Base-by-base conservation (phyloP, 2,888 invertebrate genomes). In the Atethmia centrago region DNA sequence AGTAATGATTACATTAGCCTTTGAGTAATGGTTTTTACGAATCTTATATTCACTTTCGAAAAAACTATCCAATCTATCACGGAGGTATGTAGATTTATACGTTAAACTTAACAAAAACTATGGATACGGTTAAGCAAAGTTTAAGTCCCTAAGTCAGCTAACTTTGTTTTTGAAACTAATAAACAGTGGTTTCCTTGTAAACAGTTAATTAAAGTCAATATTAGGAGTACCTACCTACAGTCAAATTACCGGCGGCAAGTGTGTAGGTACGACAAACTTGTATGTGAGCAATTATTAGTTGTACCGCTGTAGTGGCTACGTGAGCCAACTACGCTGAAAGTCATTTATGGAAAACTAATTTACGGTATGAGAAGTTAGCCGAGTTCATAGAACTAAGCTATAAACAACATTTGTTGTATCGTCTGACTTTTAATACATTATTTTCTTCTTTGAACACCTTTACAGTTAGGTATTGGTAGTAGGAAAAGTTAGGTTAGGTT, bases 261-360 rank as follows among this genome's bases (percentile, higher is more conserved):
- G 8, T 59, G 36, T n/a, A 8, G 45, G 10, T 28, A 42, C 12
- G 28, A 55, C 47, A 36, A 47, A 72, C 51, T 67, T 68, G 16
- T 66, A 19, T 25, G 3, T 42, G 25, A 21, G 16, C 31, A 67
- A 74, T 68, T 53, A 76, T 51, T 58, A 40, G 56, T 66, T 75
- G 25, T 49, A 67, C 63, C 36, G 42, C 56, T 47, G n/a, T 59
- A 25, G 45, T 67, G 16, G 45, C n/a, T 25, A 55, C 31, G 9
- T n/a, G 42, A 45, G n/a, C 69, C 55, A 45, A 64, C 70, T 70
- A 28, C 7, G 12, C 16, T 14, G 14, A 28, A 51, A 36, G 7
- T 31, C 8, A 9, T 40, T 61, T 5, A 40, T 2, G 40, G 1
- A 40, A 40, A 40, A 61, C n/a, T 53, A 16, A 25, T 61, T 40